These are phyloP conservation scores for Otolemur garnettii DNA, from an alignment of 2,113 vertebrate species.

Conservation along the genomic window DNA sequence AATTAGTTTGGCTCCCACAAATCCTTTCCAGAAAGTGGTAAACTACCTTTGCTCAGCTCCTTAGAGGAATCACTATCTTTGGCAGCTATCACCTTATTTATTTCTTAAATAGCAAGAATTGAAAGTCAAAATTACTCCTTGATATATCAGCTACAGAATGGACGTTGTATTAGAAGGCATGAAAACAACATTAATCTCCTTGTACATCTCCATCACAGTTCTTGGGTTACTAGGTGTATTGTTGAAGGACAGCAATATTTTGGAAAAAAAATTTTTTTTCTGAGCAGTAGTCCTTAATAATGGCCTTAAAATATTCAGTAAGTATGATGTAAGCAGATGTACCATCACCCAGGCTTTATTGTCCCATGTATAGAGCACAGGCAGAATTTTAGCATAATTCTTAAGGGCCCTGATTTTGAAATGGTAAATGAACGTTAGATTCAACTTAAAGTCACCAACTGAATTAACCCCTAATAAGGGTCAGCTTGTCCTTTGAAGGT, in stretches of 20 bases:
- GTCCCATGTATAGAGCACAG: background rate
- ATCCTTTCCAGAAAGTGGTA: background rate
- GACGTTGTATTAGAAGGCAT: background rate
- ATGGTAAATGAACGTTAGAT: background rate
- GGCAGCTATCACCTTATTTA: background rate
- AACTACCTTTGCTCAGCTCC: background rate
- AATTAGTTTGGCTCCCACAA: too few species aligned
- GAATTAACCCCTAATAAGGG: background rate
- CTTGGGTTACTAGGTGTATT: background rate
- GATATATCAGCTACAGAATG: background rate
- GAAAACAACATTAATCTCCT: background rate
- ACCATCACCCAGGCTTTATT: background rate
- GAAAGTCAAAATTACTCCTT: background rate
- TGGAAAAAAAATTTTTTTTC: background rate
- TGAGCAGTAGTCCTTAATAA: background rate
- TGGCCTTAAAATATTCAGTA: background rate
- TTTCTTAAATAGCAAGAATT: background rate
- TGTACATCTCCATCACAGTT: background rate
- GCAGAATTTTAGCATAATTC: background rate
- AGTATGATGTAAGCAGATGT: background rate
- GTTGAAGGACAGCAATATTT: background rate
- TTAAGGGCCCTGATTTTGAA: background rate
- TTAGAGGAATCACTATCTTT: background rate
- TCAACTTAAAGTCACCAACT: background rate
- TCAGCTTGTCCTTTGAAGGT: background rate